Base-by-base conservation (phyloP, 2,888 invertebrate genomes). In the Rhagophthalmus giganteus region DNA sequence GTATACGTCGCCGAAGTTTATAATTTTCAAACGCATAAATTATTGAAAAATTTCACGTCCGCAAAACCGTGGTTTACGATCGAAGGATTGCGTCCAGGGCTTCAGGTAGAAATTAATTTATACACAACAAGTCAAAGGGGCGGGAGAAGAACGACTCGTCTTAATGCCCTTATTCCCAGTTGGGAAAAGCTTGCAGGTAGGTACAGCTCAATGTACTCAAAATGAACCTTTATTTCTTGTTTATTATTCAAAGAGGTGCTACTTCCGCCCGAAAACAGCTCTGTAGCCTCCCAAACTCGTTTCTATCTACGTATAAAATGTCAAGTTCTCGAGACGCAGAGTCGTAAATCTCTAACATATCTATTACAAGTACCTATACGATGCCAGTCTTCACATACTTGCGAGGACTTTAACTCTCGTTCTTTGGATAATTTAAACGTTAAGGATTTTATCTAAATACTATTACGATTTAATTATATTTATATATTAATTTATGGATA, bases 41-140 rank as follows among this genome's bases (percentile, higher is more conserved):
- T 86, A 10, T 78, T 85, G 60, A 82, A 83, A 6, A 89, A 89
- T 69, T 79, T 84, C 3, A 84, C 87, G 1, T 84, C 87, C 16
- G 81, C 81, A 55, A 81, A 81, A 60, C 87, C 92, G 1, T 78
- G 83, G 16, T 88, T 93, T 76, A 84, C 84, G 46, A 85, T 92
- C 1, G 82, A 83, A 58, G 86, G 85, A 3, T 79, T 94, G 39
- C 86, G 88, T 44, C 83, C 92, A 0, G 92, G 89, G 2, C 86
- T 86, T 63, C 80, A 85, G 9, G 80, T 93, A 58, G 85, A 85
- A 64, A 84, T 94, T 71, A 78, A 86, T 38, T 82, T 94, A 54
- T 93, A 89, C 72, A 87, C 92, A 1, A 84, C 84, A 47, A 94
- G 94, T 72, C 82, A 85, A 5, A 87, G 90, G 66, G 94, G 94